Evolutionary conservation across 2,113 vertebrate genomes (phyloP).

Genomic region (Shinisaurus crocodilurus): DNA sequence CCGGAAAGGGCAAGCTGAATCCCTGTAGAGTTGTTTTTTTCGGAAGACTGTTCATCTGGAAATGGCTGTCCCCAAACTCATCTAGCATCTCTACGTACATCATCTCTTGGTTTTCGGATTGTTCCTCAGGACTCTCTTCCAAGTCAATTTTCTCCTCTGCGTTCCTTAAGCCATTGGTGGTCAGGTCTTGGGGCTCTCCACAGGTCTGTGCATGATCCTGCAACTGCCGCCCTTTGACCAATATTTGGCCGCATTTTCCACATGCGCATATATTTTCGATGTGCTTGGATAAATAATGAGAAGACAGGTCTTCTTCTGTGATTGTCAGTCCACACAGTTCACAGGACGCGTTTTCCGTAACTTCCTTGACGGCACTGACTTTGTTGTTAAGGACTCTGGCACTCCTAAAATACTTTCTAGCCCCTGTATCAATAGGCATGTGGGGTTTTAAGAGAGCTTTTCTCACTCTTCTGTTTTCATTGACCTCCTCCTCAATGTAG

Average conservation of each 20-base stretch:
- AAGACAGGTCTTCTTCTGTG: slow-evolving; percentile 88
- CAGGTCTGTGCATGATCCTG: slow-evolving; percentile 96
- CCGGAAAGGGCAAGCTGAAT: slow-evolving; percentile 86
- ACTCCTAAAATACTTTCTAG: slow-evolving; percentile 73
- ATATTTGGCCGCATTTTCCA: slow-evolving; percentile 94
- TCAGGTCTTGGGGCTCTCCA: slow-evolving; percentile 87
- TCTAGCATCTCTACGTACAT: slow-evolving; percentile 85
- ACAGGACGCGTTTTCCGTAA: slow-evolving; percentile 80
- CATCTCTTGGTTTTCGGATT: slow-evolving; percentile 86
- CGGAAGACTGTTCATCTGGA: slow-evolving; percentile 77
- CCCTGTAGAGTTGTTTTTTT: slow-evolving; percentile 83
- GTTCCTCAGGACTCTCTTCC: slow-evolving; percentile 87
- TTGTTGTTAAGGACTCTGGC: slow-evolving; percentile 69
- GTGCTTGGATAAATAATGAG: slow-evolving; percentile 95
- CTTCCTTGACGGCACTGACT: slow-evolving; percentile 71
- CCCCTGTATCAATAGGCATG: slow-evolving; percentile 73
- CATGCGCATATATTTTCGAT: slow-evolving; percentile 97
- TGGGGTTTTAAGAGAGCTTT: slow-evolving; percentile 76
- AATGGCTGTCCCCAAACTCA: slow-evolving; percentile 79
- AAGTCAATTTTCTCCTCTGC: slow-evolving; percentile 88
- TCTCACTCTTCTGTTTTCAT: slow-evolving; percentile 77
- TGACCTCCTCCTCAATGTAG: slow-evolving; percentile 78
- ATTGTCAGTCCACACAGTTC: slow-evolving; percentile 91
- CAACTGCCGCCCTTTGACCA: slow-evolving; percentile 94
- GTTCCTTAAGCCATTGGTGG: slow-evolving; percentile 74